phyloP scores from a whole-genome alignment of 2,113 vertebrate species.

The Hystrix cristata region DNA sequence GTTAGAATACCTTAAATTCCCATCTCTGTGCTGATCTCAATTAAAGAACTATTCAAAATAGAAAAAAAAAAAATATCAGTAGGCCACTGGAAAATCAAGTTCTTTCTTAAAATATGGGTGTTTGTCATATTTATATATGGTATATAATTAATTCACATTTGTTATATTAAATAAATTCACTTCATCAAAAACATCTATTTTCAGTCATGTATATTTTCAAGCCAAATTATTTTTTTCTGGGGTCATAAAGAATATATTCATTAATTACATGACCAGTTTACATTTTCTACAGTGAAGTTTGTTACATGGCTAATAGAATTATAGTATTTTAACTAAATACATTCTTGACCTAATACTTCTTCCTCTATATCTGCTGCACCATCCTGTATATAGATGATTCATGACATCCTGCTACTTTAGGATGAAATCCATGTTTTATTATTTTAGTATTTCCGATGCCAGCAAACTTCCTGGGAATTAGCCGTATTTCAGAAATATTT shows the following conservation, averaged over 20 bases:
- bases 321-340: neutral
- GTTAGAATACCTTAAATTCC: neutral
- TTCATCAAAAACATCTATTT: neutral
- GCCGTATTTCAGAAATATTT: conserved; percentile 3
- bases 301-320: neutral
- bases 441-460: neutral
- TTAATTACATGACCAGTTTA: neutral
- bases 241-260: neutral
- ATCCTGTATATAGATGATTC: neutral
- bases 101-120: neutral
- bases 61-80: neutral
- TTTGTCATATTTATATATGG: neutral
- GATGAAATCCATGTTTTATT: neutral
- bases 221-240: neutral
- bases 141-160: neutral
- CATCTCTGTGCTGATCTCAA: neutral
- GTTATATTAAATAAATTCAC: neutral
- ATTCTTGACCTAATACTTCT: neutral
- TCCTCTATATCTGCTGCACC: neutral
- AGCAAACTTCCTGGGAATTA: neutral
- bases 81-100: neutral
- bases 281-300: neutral
- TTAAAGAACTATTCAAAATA: neutral
- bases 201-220: neutral
- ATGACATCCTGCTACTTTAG: neutral